Conservation (phyloP, 2,888 invertebrate species). For the Perizoma flavofasciatum region DNA sequence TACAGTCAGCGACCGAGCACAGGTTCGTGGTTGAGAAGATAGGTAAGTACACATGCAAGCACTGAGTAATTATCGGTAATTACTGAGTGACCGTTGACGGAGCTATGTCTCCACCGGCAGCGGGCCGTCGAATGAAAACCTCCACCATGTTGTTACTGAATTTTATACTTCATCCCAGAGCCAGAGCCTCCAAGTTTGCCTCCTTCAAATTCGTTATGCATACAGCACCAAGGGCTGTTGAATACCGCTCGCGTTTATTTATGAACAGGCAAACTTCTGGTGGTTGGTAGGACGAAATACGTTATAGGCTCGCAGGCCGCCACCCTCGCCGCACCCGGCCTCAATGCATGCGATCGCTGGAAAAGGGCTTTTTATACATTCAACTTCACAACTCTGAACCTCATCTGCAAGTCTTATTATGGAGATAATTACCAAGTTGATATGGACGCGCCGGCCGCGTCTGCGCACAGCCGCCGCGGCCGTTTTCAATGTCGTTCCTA, state of each 20-base stretch:
- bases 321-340: constrained; percentile 49
- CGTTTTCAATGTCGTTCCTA: constrained; percentile 40
- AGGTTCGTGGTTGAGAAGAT: not conserved
- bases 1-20: constrained; percentile 1
- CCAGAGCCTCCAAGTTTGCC: constrained; percentile 84
- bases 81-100: constrained; percentile 72
- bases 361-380: constrained; percentile 88
- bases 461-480: constrained; percentile 68
- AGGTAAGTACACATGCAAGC: constrained; percentile 10
- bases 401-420: constrained; percentile 96
- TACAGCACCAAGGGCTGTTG: constrained; percentile 85
- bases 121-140: constrained; percentile 82
- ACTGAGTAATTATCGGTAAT: constrained; percentile 45
- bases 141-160: constrained; percentile 84
- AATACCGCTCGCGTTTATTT: constrained; percentile 85
- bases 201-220: constrained; percentile 85
- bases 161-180: constrained; percentile 84
- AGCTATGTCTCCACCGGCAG: constrained; percentile 81
- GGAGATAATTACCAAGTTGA: constrained; percentile 96
- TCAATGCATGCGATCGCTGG: constrained; percentile 82
- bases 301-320: constrained; percentile 76
- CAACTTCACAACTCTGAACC: constrained; percentile 86
- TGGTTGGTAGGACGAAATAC: constrained; percentile 80
- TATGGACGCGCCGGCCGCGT: constrained; percentile 88
- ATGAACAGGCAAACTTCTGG: constrained; percentile 85